Base-by-base conservation (phyloP, 2,888 invertebrate genomes). In the Belgica antarctica region DNA sequence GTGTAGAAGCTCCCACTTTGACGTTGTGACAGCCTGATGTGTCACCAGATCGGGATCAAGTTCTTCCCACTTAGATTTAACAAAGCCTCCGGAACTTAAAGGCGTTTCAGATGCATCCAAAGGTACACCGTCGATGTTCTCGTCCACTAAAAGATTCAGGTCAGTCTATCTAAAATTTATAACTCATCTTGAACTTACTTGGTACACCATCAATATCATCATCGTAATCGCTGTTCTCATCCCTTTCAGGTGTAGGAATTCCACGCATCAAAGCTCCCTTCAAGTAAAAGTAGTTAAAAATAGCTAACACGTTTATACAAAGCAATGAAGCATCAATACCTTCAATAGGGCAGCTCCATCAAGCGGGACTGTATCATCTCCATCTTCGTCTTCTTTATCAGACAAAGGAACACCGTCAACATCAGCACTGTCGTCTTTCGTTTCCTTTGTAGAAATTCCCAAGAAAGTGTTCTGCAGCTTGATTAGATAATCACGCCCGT, bases 21-120 rank as follows among this genome's bases (percentile, higher is more conserved):
- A 91, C 0, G 92, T 92, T 1, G 89, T 91, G 84, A 92, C 90
- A 5, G 92, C 92, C 79, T 88, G 87, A 70, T 61, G 47, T 36
- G 62, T 70, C 71, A 86, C 83, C 77, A 89, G 87, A 75, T 89
- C 88, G 24, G 94, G 93, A 81, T 96, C 96, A 24, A 98, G 92
- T 57, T 90, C 91, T 84, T 98, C 96, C 97, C 97, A 98, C 78
- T 94, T 92, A 1, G 96, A 96, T 7, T 92, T 91, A 71, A 94
- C 89, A 82, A 96, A 94, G 78, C 76, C 72, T 75, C 75, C 66
- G 2, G 46, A 12, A 3, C 22, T 4, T 24, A 22, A 12, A 15
- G 28, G 3, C 22, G 10, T 27, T 15, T n/a, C 28, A 8, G 15
- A n/a, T 52, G 80, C 80, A 73, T 85, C 86, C 76, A 89, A 79